These are phyloP conservation scores for Theonella swinhoei DNA, from an alignment of 37 sponge, comb jelly and placozoan species.

Conservation along the genomic window DNA sequence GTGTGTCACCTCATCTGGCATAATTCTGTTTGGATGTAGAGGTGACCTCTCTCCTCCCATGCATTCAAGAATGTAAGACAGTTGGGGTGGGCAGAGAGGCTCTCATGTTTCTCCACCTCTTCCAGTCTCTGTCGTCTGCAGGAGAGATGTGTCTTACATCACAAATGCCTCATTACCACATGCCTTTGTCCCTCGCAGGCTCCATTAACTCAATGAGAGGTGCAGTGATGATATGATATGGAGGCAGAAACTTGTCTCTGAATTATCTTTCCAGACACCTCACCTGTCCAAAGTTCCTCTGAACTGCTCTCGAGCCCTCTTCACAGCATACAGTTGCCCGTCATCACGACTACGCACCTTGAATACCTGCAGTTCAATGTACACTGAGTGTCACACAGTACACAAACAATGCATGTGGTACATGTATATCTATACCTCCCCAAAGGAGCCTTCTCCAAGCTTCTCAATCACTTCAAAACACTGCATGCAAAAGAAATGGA, in stretches of 20 bases:
- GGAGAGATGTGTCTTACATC: not conserved
- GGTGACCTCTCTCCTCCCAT: slow-evolving; percentile 83
- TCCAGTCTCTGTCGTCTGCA: slow-evolving; percentile 57
- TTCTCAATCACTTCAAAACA: slow-evolving; percentile 74
- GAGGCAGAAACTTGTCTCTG: too few species aligned
- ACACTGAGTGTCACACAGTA: not conserved
- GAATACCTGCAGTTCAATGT: slow-evolving; percentile 30
- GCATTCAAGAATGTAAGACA: slow-evolving; percentile 81
- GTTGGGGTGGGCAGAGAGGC: slow-evolving; percentile 79
- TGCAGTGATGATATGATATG: too few species aligned
- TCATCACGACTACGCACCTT: slow-evolving; percentile 72
- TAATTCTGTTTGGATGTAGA: slow-evolving; percentile 93
- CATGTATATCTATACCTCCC: too few species aligned
- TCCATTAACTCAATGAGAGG: too few species aligned
- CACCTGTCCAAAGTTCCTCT: slow-evolving; percentile 61
- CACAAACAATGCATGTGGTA: not conserved
- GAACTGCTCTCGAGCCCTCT: slow-evolving; percentile 75
- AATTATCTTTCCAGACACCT: too few species aligned
- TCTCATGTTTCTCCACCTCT: slow-evolving; percentile 91
- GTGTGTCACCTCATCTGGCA: slow-evolving; percentile 76
- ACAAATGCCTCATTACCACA: too few species aligned
- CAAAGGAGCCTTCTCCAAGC: slow-evolving; percentile 91
- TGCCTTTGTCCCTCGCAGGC: too few species aligned
- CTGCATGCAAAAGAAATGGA: slow-evolving; percentile 29
- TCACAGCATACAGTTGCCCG: slow-evolving; percentile 85